phyloP scores from a whole-genome alignment of 2,888 invertebrate species.

The Drosophila fungiperda region DNA sequence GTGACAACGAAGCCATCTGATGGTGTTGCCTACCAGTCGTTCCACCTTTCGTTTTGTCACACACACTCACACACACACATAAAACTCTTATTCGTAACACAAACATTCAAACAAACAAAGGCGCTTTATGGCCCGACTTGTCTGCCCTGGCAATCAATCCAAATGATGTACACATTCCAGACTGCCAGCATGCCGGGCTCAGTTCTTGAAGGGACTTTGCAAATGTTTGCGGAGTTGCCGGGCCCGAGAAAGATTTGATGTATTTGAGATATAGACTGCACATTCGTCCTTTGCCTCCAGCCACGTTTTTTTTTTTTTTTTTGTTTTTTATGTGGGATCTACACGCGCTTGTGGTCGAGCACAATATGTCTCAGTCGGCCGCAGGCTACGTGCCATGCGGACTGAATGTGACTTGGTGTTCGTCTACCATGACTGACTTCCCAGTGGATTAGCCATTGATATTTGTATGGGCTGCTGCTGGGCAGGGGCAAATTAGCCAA shows the following conservation, averaged over 20 bases:
- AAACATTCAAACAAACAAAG: constrained; percentile 65
- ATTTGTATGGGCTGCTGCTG: constrained; percentile 47
- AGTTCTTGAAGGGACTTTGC: constrained; percentile 37
- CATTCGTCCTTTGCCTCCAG: constrained; percentile 38
- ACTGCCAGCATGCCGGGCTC: constrained; percentile 43
- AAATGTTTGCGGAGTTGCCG: constrained; percentile 63
- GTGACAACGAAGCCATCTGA: constrained; percentile 61
- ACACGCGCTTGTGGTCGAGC: constrained; percentile 41
- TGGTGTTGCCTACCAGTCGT: constrained; percentile 37
- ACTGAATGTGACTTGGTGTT: constrained; percentile 21
- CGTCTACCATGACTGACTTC: constrained; percentile 32
- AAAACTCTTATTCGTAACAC: constrained; percentile 26
- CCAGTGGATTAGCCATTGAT: constrained; percentile 56
- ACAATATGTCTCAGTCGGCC: constrained; percentile 74
- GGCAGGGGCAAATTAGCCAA: constrained; percentile 27
- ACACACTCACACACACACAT: constrained; percentile 36
- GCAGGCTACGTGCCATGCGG: constrained; percentile 40
- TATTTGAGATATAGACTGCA: constrained; percentile 74
- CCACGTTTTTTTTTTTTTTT: constrained; percentile 31
- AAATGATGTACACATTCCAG: constrained; percentile 78
- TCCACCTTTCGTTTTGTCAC: constrained; percentile 57
- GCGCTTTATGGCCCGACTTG: constrained; percentile 38
- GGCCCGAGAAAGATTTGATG: constrained; percentile 65
- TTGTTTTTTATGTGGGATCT: constrained; percentile 62
- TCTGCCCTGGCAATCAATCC: constrained; percentile 71